Evolutionary conservation across 2,888 invertebrate species (phyloP), one percentile per base, ranked within the genome.

Genomic region (Lasiommata megera): DNA sequence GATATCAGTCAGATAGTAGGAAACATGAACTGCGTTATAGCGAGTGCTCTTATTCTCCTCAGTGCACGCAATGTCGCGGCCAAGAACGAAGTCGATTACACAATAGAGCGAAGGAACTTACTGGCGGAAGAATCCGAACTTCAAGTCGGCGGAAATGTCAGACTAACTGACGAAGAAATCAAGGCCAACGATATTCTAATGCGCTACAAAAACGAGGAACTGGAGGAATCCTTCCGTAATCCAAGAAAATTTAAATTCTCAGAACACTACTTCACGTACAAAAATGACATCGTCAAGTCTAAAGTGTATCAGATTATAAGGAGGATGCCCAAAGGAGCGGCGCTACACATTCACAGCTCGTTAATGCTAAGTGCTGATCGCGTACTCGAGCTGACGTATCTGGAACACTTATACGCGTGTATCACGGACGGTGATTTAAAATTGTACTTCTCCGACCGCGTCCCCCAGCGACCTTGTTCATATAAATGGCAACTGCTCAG

Each of bases 291-390:
- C 11, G 84, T 92, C 12, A 74, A 84, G 0, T 95, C 95, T 0
- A 82, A 92, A 54, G 93, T 96, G 2, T 96, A 94, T 71, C 78
- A 93, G 63, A 85, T 95, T 3, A 92, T 96, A 6, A 84, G 84
- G 54, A 78, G 72, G 50, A 92, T 96, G 92, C 96, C 96, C 0
- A 96, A 96, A 83, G 96, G 95, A 0, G 94, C 92, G 0, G 93
- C 93, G 0, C 76, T 96, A 11, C 96, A 96, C 69, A 91, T 93
- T 0, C 96, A 96, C 70, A 92, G 94, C 65, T 92, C 93, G 0
- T 91, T 94, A 0, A 85, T 94, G 66, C 92, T 92, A 12, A 93
- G 93, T 36, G 83, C 91, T 0, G 92, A 94, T 48, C 93, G 88
- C 53, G 68, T 95, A 40, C 80, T 94, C 23, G 84, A 92, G 48